Percentiles rank a stretch among this genome's conserved stretches.
Evolutionary conservation across 2,113 vertebrate species (phyloP).

Genomic region (Solenodon paradoxus): DNA sequence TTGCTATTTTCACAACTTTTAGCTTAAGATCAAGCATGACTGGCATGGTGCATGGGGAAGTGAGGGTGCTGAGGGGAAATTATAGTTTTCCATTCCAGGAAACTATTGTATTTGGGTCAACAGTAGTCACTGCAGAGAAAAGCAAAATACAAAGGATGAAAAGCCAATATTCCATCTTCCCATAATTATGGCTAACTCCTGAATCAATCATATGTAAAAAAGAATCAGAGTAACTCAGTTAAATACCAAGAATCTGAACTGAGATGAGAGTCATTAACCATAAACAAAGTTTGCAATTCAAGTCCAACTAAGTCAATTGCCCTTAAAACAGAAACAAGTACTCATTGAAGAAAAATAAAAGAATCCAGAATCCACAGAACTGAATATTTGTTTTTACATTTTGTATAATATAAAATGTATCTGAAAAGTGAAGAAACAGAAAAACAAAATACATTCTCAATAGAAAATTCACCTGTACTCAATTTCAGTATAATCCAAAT

Average conservation of each 20-base stretch:
- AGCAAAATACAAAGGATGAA: background rate
- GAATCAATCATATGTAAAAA: background rate
- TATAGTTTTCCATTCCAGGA: background rate
- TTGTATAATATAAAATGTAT: background rate
- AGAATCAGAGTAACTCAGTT: background rate
- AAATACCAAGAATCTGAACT: background rate
- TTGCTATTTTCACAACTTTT: background rate
- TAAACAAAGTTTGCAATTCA: background rate
- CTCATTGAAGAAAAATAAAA: background rate
- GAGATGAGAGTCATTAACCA: background rate
- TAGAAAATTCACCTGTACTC: background rate
- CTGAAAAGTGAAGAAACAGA: background rate
- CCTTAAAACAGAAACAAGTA: background rate
- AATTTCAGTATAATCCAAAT: background rate
- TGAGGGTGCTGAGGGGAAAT: background rate
- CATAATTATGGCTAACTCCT: background rate
- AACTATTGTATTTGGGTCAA: background rate
- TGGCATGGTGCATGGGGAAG: background rate
- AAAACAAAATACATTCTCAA: background rate
- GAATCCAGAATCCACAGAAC: background rate
- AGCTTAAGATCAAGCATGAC: background rate
- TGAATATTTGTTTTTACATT: background rate
- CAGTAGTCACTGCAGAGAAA: background rate
- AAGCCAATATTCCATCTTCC: background rate
- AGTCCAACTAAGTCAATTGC: background rate